A percentile compares a stretch with the other conserved stretches of the same genome.
These are phyloP conservation scores for Leucosticte australis DNA, from an alignment of 2,113 vertebrate species.

Conservation along the genomic window DNA sequence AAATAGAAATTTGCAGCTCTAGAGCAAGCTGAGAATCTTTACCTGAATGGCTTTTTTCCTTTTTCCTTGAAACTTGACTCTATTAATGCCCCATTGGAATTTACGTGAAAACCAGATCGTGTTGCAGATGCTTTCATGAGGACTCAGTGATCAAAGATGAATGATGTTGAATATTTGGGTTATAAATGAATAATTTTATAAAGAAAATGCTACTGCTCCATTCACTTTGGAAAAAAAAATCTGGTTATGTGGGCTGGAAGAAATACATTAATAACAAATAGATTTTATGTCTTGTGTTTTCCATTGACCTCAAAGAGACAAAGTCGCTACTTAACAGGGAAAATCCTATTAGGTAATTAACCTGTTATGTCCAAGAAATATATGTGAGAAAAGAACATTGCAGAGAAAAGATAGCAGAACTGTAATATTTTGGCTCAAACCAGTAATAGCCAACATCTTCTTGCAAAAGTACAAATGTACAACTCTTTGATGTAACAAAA, in stretches of 20 bases:
- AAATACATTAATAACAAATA: background rate
- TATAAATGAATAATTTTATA: background rate
- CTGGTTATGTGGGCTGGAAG: background rate
- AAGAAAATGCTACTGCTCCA: background rate
- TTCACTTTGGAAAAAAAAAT: background rate
- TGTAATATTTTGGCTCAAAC: background rate
- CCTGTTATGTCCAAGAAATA: background rate
- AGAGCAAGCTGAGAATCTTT: background rate
- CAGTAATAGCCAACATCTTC: background rate
- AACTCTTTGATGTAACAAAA: background rate
- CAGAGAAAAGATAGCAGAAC: background rate
- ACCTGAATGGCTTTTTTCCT: background rate
- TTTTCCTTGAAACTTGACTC: background rate
- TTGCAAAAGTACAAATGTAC: background rate
- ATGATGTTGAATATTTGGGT: background rate
- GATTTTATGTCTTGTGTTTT: slow-evolving; percentile 11
- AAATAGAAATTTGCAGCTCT: background rate
- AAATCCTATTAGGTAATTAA: background rate
- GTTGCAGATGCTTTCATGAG: background rate
- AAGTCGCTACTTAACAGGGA: background rate
- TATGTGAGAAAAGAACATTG: background rate
- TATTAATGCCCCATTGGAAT: background rate
- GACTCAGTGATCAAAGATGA: background rate
- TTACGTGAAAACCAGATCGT: background rate
- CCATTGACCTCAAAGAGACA: background rate